Evolutionary conservation across 2,113 vertebrate genomes (phyloP).

Genomic region (Eulemur rufifrons): DNA sequence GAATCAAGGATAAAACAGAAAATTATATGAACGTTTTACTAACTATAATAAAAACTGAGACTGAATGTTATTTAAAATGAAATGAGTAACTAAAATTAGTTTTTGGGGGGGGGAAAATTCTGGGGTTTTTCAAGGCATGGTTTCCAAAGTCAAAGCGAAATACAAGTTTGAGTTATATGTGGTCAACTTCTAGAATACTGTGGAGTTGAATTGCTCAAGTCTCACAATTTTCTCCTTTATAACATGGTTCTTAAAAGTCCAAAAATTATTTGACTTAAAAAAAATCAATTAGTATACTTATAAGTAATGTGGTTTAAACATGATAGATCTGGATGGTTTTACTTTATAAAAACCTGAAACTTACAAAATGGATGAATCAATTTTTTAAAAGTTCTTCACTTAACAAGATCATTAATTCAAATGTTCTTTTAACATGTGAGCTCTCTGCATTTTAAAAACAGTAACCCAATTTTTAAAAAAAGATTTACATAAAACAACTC

Average conservation of each 20-base stretch:
- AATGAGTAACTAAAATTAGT: constrained; percentile 3
- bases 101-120: background rate
- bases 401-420: constrained; percentile 29
- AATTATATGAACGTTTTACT: constrained; percentile 25
- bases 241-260: background rate
- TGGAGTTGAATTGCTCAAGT: background rate
- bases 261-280: constrained; percentile 21
- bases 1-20: constrained; percentile 31
- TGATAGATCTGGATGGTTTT: background rate
- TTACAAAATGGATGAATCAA: background rate
- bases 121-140: background rate
- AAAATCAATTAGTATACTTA: background rate
- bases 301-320: background rate
- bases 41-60: constrained; percentile 21
- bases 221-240: background rate
- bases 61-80: constrained; percentile 55
- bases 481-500: constrained; percentile 38
- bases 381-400: constrained; percentile 38
- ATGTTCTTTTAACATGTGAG: background rate
- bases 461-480: background rate
- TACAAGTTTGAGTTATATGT: background rate
- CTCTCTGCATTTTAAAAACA: background rate
- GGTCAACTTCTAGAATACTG: background rate
- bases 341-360: constrained; percentile 20
- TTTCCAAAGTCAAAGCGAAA: background rate